Conservation (phyloP, 2,113 vertebrate species). For the Apaloderma vittatum region DNA sequence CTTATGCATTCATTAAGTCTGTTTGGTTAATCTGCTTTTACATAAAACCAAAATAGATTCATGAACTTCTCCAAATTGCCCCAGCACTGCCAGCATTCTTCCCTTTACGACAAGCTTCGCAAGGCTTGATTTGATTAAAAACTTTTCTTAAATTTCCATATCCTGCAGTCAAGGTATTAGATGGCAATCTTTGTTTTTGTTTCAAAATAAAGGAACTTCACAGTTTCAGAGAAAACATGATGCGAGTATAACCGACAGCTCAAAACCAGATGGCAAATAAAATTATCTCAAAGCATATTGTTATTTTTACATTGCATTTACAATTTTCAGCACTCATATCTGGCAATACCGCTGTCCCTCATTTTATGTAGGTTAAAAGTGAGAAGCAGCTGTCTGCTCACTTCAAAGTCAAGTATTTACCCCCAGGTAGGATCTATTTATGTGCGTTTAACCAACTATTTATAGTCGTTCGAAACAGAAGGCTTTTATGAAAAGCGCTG, state of each 20-base stretch:
- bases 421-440: constrained; percentile 53
- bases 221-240: constrained; percentile 40
- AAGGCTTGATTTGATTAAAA: constrained; percentile 46
- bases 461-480: constrained; percentile 12
- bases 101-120: constrained; percentile 1
- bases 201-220: constrained; percentile 46
- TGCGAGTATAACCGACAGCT: constrained; percentile 45
- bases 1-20: constrained; percentile 28
- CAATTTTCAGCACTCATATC: neutral
- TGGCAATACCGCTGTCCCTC: constrained; percentile 37
- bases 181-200: constrained; percentile 40
- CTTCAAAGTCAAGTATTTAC: constrained; percentile 57
- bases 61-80: constrained; percentile 29
- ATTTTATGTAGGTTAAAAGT: constrained; percentile 61
- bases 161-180: constrained; percentile 29
- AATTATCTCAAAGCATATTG: constrained; percentile 66
- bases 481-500: constrained; percentile 20
- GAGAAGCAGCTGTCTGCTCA: constrained; percentile 54
- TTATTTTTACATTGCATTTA: constrained; percentile 62
- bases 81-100: neutral
- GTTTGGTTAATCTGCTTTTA: constrained; percentile 55
- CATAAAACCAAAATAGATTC: constrained; percentile 7
- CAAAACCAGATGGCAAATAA: constrained; percentile 71
- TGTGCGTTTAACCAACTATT: constrained; percentile 51
- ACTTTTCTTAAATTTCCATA: neutral